Conservation (phyloP, 2,113 vertebrate species). For the Dissostichus mawsoni region DNA sequence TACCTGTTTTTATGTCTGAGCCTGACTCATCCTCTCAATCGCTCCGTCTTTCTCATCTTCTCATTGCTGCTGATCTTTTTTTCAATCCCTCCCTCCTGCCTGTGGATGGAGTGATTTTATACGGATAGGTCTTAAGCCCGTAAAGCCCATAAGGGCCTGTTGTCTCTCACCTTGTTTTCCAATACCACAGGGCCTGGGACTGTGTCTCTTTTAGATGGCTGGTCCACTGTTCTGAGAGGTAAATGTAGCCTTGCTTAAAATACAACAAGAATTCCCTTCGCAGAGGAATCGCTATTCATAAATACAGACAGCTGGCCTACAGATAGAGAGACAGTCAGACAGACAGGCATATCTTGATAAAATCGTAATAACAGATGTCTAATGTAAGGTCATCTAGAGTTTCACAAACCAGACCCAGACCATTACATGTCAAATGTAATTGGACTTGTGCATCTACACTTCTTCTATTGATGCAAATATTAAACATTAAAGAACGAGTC, state of each 20-base stretch:
- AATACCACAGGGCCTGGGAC: conserved; percentile 52
- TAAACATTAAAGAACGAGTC: conserved; percentile 45
- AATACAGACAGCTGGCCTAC: conserved; percentile 1
- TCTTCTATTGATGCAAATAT: conserved; percentile 2
- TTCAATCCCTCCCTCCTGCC: conserved; percentile 64
- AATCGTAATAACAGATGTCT: conserved; percentile 2
- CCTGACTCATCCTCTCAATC: conserved; percentile 79
- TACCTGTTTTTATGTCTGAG: conserved; percentile 79
- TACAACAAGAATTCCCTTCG: conserved; percentile 29
- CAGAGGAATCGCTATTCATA: conserved; percentile 42
- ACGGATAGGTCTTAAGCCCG: conserved; percentile 69
- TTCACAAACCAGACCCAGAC: conserved; percentile 29
- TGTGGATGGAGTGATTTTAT: conserved; percentile 77
- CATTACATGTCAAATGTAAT: conserved; percentile 32
- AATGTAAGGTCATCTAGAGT: conserved; percentile 24
- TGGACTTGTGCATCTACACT: too few relatives aligned
- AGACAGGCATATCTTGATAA: background rate
- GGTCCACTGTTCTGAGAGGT: conserved; percentile 49
- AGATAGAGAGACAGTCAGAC: background rate
- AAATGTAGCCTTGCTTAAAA: conserved; percentile 38
- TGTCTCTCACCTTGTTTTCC: conserved; percentile 69
- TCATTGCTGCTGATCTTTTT: conserved; percentile 72
- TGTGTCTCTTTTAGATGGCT: conserved; percentile 54
- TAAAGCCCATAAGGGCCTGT: conserved; percentile 71
- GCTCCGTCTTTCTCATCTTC: conserved; percentile 75